A percentile compares a stretch with the other conserved stretches of the same genome.
Conservation (phyloP, 2,113 vertebrate species). For the Mungos mungo region DNA sequence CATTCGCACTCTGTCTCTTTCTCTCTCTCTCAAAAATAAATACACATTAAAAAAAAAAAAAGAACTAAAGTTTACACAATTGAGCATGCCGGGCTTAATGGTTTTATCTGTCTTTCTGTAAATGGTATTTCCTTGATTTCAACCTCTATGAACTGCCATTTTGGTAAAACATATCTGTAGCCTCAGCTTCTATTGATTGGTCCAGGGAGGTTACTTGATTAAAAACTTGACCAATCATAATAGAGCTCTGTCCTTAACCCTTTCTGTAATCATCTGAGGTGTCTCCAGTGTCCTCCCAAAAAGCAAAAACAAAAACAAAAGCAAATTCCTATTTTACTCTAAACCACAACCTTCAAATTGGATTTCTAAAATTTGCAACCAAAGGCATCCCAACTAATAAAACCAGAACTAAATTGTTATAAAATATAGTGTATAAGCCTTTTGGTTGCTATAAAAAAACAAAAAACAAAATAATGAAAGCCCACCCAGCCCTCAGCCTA, state of each 20-base stretch:
- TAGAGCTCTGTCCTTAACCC: not conserved
- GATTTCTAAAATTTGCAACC: not conserved
- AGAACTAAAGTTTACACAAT: not conserved
- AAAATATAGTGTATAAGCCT: not conserved
- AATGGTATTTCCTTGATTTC: not conserved
- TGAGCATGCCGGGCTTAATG: not conserved
- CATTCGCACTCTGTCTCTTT: too few species aligned
- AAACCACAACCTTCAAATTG: not conserved
- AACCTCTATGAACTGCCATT: not conserved
- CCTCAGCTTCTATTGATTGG: not conserved
- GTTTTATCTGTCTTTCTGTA: slow-evolving; percentile 2
- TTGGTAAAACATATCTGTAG: not conserved
- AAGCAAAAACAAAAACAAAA: not conserved
- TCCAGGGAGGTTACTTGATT: not conserved
- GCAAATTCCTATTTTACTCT: not conserved
- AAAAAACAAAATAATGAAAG: not conserved
- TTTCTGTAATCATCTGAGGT: not conserved
- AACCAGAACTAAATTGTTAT: not conserved
- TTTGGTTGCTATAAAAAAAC: not conserved
- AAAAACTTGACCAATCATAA: not conserved
- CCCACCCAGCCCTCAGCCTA: not conserved
- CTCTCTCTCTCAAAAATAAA: too few species aligned
- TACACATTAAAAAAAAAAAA: not conserved
- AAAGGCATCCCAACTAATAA: not conserved
- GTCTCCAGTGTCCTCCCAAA: not conserved